Evolutionary conservation across 1,140 invertebrate species (phyloP).

Genomic region (Drosophila saltans): DNA sequence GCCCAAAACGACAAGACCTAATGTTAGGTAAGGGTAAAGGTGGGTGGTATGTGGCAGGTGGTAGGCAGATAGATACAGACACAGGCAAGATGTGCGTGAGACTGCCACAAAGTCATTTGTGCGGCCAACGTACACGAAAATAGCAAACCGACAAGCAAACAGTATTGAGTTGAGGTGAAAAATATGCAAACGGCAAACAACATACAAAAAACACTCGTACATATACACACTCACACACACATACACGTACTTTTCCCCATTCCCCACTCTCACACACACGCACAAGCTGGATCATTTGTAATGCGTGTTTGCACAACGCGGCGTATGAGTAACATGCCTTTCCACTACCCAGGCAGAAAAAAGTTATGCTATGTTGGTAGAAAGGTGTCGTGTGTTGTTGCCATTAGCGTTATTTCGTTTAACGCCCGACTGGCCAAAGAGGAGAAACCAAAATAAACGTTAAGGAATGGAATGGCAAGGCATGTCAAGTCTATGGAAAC

Average conservation of each 20-base stretch:
- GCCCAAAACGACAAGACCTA: slow-evolving; percentile 42
- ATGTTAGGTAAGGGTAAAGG: slow-evolving; percentile 32
- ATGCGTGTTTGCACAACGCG: slow-evolving; percentile 58
- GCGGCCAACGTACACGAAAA: slow-evolving; percentile 20
- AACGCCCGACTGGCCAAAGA: slow-evolving; percentile 52
- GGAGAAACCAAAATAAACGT: background rate
- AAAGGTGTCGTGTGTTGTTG: slow-evolving; percentile 49
- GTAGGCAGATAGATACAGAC: background rate
- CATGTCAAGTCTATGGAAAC: background rate
- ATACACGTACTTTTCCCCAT: too few species aligned
- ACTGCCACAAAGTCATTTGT: slow-evolving; percentile 18
- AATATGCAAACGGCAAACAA: slow-evolving; percentile 61
- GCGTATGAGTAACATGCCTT: slow-evolving; percentile 73
- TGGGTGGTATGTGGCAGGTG: background rate
- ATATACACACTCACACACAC: too few species aligned
- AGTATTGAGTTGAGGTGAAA: slow-evolving; percentile 59
- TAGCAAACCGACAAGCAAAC: slow-evolving; percentile 29
- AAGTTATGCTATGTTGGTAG: slow-evolving; percentile 35
- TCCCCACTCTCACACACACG: slow-evolving; percentile 28
- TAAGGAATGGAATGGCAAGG: too few species aligned
- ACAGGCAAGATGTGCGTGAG: slow-evolving; percentile 14
- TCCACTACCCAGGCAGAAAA: slow-evolving; percentile 37
- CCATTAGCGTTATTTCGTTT: slow-evolving; percentile 66
- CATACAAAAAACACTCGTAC: slow-evolving; percentile 5
- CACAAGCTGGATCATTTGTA: slow-evolving; percentile 66